These are phyloP conservation scores for Hydra vulgaris DNA, from an alignment of 30 jellyfish, hydroid and myxozoan genomes.

Conservation along the genomic window DNA sequence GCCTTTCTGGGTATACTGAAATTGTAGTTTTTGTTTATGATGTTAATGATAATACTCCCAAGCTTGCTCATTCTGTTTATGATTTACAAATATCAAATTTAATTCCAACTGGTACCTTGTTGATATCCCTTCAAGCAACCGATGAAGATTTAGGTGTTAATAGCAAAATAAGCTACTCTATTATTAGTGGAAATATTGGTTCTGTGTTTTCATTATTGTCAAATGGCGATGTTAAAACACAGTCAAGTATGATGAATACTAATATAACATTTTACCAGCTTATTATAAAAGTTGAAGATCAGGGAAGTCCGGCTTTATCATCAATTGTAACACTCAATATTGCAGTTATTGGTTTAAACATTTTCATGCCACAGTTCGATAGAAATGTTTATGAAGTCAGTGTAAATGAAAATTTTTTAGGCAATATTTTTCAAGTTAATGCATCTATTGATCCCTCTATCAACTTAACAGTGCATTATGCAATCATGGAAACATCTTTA, in stretches of 20 bases:
- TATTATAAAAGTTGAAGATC: conserved; percentile 14
- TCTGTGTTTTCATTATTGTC: conserved; percentile 11
- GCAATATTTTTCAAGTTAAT: neutral
- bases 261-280: neutral
- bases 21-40: conserved; percentile 40
- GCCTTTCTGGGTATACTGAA: conserved; percentile 33
- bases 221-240: neutral
- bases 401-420: conserved; percentile 8
- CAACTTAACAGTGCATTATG: neutral
- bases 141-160: conserved; percentile 55
- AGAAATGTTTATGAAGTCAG: conserved; percentile 3
- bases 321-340: neutral
- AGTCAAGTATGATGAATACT: neutral
- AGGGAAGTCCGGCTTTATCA: conserved; percentile 4
- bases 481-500: conserved; percentile 8
- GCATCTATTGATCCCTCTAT: conserved; percentile 1
- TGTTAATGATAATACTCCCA: conserved; percentile 67
- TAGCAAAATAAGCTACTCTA: conserved; percentile 33
- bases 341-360: neutral
- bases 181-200: conserved; percentile 46
- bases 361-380: conserved; percentile 10
- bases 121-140: conserved; percentile 34
- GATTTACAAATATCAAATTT: conserved; percentile 4
- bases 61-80: conserved; percentile 25
- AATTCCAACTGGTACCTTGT: conserved; percentile 3